Percentiles rank a stretch among this genome's conserved stretches.
Conservation (phyloP, 2,113 vertebrate genomes). For the Cettia cetti region DNA sequence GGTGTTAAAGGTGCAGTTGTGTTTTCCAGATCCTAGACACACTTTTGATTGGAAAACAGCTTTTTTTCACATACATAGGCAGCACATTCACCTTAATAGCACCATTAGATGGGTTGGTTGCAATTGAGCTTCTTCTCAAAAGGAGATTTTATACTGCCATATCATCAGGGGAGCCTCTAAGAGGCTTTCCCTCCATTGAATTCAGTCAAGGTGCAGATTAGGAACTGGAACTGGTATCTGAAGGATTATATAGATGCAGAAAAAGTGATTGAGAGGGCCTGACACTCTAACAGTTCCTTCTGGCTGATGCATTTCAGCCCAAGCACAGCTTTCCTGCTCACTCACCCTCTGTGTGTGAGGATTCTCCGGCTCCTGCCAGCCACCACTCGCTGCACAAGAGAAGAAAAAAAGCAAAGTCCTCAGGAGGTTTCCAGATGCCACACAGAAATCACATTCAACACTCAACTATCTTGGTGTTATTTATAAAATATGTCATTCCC, state of each 20-base stretch:
- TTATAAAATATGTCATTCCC: not conserved
- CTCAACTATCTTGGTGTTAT: not conserved
- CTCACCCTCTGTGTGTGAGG: conserved; percentile 89
- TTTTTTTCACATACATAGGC: not conserved
- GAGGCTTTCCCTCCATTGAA: not conserved
- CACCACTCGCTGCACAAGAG: conserved; percentile 87
- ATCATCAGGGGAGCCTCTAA: not conserved
- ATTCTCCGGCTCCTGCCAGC: conserved; percentile 98
- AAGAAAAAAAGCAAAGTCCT: not conserved
- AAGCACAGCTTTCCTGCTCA: not conserved
- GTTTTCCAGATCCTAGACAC: not conserved
- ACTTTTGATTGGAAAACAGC: not conserved
- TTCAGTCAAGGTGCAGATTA: not conserved
- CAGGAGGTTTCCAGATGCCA: not conserved
- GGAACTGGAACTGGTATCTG: not conserved
- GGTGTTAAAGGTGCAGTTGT: not conserved
- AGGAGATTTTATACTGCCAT: not conserved
- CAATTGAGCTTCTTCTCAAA: not conserved
- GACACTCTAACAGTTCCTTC: not conserved
- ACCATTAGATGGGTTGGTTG: not conserved
- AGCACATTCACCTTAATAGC: not conserved
- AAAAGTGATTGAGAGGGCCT: not conserved
- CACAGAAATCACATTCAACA: not conserved
- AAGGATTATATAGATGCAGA: conserved; percentile 11
- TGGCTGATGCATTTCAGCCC: not conserved